Evolutionary conservation across 2,888 invertebrate genomes (phyloP).

Genomic region (Melanostoma scalare): DNA sequence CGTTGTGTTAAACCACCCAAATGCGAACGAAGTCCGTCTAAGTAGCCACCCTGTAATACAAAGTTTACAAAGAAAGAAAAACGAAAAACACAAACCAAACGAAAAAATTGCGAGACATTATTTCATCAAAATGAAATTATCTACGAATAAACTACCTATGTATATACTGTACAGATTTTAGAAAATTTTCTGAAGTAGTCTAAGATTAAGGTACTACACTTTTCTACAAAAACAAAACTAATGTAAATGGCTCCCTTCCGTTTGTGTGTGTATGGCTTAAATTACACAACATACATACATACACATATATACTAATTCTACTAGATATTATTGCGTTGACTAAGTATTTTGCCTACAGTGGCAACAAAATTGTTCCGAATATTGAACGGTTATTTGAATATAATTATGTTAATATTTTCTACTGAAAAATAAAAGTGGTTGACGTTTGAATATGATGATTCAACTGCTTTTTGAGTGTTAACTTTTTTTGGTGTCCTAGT

Average conservation of each 20-base stretch:
- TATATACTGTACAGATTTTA: constrained; percentile 25
- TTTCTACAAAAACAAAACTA: constrained; percentile 25
- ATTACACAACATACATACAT: constrained; percentile 9
- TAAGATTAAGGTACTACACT: constrained; percentile 36
- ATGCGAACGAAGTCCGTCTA: constrained; percentile 96
- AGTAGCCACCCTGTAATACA: constrained; percentile 92
- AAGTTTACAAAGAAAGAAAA: constrained; percentile 77
- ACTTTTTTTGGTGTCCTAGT: constrained; percentile 5
- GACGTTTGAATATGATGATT: constrained; percentile 29
- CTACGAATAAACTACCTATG: constrained; percentile 38
- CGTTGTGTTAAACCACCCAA: constrained; percentile 98
- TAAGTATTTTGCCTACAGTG: constrained; percentile 18
- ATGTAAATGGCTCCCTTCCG: constrained; percentile 31
- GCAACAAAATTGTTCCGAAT: constrained; percentile 7
- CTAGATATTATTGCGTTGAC: no score
- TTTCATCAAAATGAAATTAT: constrained; percentile 60
- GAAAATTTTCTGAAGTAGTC: background rate
- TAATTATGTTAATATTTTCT: constrained; percentile 19
- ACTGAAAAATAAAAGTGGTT: constrained; percentile 32
- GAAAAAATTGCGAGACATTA: constrained; percentile 69
- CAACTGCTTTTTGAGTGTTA: constrained; percentile 10
- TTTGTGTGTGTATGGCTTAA: constrained; percentile 21
- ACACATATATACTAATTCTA: background rate
- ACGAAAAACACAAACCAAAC: constrained; percentile 77
- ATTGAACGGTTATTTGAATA: background rate